Evolutionary conservation across 1,140 invertebrate genomes (phyloP), one percentile per base, ranked within the genome.

Genomic region (Brachionus asplanchnoidis): DNA sequence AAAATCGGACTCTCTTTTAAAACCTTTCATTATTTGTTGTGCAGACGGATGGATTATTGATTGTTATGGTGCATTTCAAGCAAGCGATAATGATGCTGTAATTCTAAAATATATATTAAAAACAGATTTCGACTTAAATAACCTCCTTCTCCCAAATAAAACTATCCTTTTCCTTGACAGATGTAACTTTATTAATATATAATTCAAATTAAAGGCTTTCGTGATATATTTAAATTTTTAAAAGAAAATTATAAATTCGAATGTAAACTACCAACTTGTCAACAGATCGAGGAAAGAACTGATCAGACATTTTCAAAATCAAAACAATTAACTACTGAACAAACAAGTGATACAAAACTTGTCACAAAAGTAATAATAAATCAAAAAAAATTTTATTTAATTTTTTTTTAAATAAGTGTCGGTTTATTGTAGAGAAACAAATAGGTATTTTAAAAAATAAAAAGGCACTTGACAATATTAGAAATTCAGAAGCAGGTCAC

Each of bases 361-460:
- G 68, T 73, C 6, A 73, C 68, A 14, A 73, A 73, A 73, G 68
- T 73, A 73, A 17, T 42, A 42, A 14, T 42, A 17, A 17, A 28
- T 70, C 23, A 70, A 36, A 70, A 28, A 28, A 17, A 11, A 46
- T 17, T 40, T 42, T 75, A 3, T 68, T 40, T 36, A 36, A 68
- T 36, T 68, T 68, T 68, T n/a, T n/a, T 32, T 68, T 23, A 32
- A 14, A 36, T 0, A 36, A 77, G 73, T 77, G 73, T 77, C 73
- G 44, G 23, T 77, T 77, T 77, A 50, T 77, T 50, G 26, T 77
- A 3, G 73, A 77, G 46, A 77, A 77, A 50, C 42, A 77, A 50
- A 26, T 77, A 1, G 20, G 44, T 50, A 50, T 26, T 12, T 36
- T 50, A 26, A 77, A 77, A 50, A 77, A 36, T 12, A 36, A 36